These are phyloP conservation scores for Cotesia vestalis DNA, from an alignment of 1,140 invertebrate genomes.

Conservation along the genomic window DNA sequence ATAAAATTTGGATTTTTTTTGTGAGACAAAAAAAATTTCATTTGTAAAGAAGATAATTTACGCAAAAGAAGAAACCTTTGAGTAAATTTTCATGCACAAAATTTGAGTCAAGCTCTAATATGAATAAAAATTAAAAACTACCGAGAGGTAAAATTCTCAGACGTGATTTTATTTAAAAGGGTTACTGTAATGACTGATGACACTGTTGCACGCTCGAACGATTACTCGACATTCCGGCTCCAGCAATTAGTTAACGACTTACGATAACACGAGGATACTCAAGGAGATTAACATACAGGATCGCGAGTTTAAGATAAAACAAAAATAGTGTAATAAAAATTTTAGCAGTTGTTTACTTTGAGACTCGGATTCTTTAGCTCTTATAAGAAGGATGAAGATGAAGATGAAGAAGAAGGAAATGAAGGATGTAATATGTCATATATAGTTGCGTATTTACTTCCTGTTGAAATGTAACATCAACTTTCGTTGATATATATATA, in stretches of 20 bases:
- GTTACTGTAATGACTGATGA: slow-evolving; percentile 32
- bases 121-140: no score
- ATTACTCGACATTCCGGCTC: slow-evolving; percentile 24
- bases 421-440: neutral
- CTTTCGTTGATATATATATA: slow-evolving; percentile 6
- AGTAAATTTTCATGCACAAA: no score
- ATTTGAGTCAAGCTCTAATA: no score
- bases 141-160: neutral
- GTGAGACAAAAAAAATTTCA: no score
- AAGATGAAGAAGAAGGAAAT: neutral
- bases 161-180: slow-evolving; percentile 4
- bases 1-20: no score
- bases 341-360: neutral
- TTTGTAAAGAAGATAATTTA: no score
- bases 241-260: slow-evolving; percentile 40
- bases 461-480: neutral
- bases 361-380: neutral
- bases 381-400: neutral
- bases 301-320: neutral
- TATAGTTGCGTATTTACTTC: no score
- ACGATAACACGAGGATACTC: slow-evolving; percentile 33
- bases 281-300: slow-evolving; percentile 5
- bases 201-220: slow-evolving; percentile 23
- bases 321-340: neutral
- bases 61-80: no score